Evolutionary conservation across 2,797 vertebrate genomes (phyloP).

Genomic region (Myripristis jacobus): DNA sequence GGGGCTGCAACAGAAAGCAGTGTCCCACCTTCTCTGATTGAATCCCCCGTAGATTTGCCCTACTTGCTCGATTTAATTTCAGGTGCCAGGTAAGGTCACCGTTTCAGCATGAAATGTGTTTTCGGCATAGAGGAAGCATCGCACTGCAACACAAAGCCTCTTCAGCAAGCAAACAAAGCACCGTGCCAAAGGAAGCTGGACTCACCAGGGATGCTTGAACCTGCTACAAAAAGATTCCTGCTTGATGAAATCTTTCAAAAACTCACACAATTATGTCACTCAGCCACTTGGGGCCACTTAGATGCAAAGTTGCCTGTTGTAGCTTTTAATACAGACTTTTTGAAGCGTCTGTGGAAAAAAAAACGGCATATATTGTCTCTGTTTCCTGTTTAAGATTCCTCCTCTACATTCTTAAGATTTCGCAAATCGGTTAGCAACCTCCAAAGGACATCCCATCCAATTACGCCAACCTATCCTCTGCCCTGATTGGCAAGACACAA

Average conservation of each 20-base stretch:
- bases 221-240: too few relatives aligned
- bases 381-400: neutral
- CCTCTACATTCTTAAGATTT: neutral
- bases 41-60: neutral
- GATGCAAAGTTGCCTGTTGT: too few relatives aligned
- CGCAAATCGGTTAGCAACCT: slow-evolving; percentile 17
- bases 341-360: neutral
- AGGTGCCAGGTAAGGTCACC: neutral
- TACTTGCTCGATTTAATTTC: neutral
- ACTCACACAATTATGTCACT: too few relatives aligned
- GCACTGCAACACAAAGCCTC: too few relatives aligned
- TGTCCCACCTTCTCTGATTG: neutral
- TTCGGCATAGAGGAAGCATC: too few relatives aligned
- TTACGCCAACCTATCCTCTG: slow-evolving; percentile 47
- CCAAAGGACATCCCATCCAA: slow-evolving; percentile 30
- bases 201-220: too few relatives aligned
- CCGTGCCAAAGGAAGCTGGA: too few relatives aligned
- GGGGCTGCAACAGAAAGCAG: neutral
- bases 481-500: slow-evolving; percentile 50
- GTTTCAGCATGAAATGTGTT: too few relatives aligned
- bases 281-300: too few relatives aligned
- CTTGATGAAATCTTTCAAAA: too few relatives aligned
- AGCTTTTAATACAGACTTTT: neutral
- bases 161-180: too few relatives aligned
- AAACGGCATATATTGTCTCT: neutral